phyloP scores from a whole-genome alignment of 2,113 vertebrate species.

The Orycteropus afer region DNA sequence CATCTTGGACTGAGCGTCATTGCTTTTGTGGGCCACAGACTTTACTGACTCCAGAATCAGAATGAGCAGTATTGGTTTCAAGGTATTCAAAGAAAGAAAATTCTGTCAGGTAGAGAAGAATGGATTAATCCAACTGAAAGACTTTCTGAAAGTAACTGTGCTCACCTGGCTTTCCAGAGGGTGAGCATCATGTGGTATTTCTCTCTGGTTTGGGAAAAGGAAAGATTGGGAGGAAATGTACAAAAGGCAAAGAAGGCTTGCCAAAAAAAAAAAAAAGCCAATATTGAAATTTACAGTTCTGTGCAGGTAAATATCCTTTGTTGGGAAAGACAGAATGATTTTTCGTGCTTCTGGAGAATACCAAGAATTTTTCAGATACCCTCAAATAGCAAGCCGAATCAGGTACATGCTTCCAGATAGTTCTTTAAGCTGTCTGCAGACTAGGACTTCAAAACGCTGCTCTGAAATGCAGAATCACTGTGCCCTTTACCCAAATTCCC shows the following conservation, averaged over 20 bases:
- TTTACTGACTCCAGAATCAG: background rate
- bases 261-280: conserved; percentile 60
- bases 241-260: conserved; percentile 44
- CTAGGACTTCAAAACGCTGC: conserved; percentile 40
- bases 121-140: conserved; percentile 74
- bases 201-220: background rate
- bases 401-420: background rate
- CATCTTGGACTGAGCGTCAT: background rate
- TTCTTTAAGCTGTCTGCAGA: conserved; percentile 43
- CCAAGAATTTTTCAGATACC: conserved; percentile 63
- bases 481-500: conserved; percentile 7
- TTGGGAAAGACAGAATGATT: conserved; percentile 55
- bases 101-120: conserved; percentile 78
- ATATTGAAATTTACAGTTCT: conserved; percentile 68
- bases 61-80: conserved; percentile 52
- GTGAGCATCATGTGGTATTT: conserved; percentile 26
- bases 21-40: background rate
- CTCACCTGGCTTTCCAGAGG: conserved; percentile 54
- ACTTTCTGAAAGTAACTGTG: conserved; percentile 76
- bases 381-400: conserved; percentile 34
- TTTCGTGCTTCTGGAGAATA: conserved; percentile 54
- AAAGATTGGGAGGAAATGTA: background rate
- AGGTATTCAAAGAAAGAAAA: conserved; percentile 76
- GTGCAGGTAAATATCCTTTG: conserved; percentile 44
- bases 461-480: conserved; percentile 58